A percentile compares a stretch with the other conserved stretches of the same genome.
Conservation (phyloP, 1,140 invertebrate genomes). For the Mactra quadrangularis region DNA sequence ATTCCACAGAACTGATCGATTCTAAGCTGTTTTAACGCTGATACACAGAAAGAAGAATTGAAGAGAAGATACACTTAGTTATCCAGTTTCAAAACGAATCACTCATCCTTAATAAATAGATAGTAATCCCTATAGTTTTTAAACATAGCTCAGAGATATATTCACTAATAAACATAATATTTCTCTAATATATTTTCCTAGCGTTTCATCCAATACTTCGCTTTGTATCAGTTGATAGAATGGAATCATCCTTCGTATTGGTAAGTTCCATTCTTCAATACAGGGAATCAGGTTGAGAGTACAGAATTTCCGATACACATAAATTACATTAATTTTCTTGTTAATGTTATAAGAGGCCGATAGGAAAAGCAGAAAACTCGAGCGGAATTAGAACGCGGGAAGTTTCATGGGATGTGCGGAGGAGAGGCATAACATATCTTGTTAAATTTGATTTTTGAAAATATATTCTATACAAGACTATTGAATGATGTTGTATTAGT, state of each 20-base stretch:
- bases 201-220: conserved; percentile 17
- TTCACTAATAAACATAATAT: conserved; percentile 34
- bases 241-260: conserved; percentile 23
- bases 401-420: neutral
- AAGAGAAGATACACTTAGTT: no score
- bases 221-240: conserved; percentile 1
- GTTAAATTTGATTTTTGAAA: no score
- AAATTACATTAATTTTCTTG: conserved; percentile 59
- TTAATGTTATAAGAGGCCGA: conserved; percentile 14
- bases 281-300: neutral
- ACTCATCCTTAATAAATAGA: neutral
- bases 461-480: no score
- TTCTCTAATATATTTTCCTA: conserved; percentile 8
- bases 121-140: neutral
- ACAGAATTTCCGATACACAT: conserved; percentile 53
- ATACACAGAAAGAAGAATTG: no score
- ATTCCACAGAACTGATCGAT: conserved; percentile 25
- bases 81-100: no score
- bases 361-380: conserved; percentile 9
- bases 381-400: conserved; percentile 23
- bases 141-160: conserved; percentile 3
- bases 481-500: no score
- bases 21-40: conserved; percentile 14
- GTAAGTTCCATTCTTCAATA: conserved; percentile 17
- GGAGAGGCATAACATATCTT: neutral